phyloP scores from a whole-genome alignment of 2,113 vertebrate genomes.

The Catagonus wagneri region DNA sequence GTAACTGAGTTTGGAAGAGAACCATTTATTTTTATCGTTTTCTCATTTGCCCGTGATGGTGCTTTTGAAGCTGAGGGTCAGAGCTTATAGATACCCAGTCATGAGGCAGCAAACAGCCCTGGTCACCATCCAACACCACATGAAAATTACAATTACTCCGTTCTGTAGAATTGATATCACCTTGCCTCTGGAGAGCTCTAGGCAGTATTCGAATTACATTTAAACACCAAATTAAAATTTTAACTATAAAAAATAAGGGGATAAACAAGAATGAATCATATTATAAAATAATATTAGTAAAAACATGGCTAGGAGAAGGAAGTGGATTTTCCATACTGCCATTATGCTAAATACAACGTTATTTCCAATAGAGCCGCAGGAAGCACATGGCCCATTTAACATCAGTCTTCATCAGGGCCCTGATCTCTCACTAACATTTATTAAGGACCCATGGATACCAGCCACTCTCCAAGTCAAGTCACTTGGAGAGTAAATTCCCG shows the following conservation, averaged over 20 bases:
- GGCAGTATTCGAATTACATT: slow-evolving; percentile 68
- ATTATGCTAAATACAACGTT: background rate
- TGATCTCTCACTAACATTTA: background rate
- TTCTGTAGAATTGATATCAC: background rate
- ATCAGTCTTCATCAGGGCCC: background rate
- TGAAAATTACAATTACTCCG: background rate
- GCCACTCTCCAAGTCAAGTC: slow-evolving; percentile 30
- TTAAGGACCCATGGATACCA: background rate
- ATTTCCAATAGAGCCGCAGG: background rate
- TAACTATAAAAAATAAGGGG: slow-evolving; percentile 77
- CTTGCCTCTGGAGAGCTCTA: slow-evolving; percentile 65
- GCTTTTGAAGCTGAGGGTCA: background rate
- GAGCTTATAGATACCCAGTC: background rate
- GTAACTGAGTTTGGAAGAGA: slow-evolving; percentile 61
- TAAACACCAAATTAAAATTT: slow-evolving; percentile 78
- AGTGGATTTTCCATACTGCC: slow-evolving; percentile 55
- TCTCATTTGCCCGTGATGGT: background rate
- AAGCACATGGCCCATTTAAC: background rate
- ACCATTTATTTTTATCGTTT: slow-evolving; percentile 42
- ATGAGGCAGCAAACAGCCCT: fast-evolving
- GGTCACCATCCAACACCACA: background rate
- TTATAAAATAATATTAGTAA: slow-evolving; percentile 67
- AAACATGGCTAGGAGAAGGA: slow-evolving; percentile 48
- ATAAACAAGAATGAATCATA: slow-evolving; percentile 70
- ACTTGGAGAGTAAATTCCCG: slow-evolving; percentile 4